Evolutionary conservation across 2,888 invertebrate genomes (phyloP).

Genomic region (Torymus aiolomorphi): DNA sequence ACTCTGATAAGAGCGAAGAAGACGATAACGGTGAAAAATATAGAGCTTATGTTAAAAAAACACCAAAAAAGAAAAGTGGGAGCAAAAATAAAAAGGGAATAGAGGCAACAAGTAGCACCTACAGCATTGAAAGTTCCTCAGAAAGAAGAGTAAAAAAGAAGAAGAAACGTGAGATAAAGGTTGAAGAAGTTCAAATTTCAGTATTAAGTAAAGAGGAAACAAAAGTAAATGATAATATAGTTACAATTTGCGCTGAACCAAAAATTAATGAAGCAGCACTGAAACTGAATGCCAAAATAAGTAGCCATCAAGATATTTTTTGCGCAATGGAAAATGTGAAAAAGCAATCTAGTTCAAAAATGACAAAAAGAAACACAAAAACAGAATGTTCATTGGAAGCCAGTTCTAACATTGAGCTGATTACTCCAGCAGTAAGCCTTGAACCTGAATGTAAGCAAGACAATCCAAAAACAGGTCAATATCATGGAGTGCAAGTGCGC

Average conservation of each 20-base stretch:
- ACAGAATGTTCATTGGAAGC: not conserved
- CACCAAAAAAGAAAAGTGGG: not conserved
- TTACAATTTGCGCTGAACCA: constrained; percentile 31
- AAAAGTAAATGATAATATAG: not conserved
- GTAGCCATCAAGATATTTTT: not conserved
- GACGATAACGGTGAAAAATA: constrained; percentile 29
- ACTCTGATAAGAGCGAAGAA: constrained; percentile 7
- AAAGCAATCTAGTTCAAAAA: not conserved
- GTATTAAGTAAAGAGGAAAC: no score
- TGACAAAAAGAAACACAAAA: not conserved
- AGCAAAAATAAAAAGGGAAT: not conserved
- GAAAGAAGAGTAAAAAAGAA: not conserved
- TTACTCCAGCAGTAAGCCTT: constrained; percentile 17
- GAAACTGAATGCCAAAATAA: not conserved
- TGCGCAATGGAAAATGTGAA: not conserved
- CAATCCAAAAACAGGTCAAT: not conserved
- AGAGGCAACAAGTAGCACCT: not conserved
- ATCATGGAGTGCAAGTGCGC: no score
- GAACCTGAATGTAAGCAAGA: not conserved
- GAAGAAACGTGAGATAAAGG: no score
- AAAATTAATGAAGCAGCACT: constrained; percentile 21
- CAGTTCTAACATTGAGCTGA: constrained; percentile 5
- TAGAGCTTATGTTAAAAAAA: constrained; percentile 28
- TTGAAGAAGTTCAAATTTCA: not conserved
- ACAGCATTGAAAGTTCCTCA: not conserved